Conservation (phyloP, 2,113 vertebrate species). For the Apodemus sylvaticus region DNA sequence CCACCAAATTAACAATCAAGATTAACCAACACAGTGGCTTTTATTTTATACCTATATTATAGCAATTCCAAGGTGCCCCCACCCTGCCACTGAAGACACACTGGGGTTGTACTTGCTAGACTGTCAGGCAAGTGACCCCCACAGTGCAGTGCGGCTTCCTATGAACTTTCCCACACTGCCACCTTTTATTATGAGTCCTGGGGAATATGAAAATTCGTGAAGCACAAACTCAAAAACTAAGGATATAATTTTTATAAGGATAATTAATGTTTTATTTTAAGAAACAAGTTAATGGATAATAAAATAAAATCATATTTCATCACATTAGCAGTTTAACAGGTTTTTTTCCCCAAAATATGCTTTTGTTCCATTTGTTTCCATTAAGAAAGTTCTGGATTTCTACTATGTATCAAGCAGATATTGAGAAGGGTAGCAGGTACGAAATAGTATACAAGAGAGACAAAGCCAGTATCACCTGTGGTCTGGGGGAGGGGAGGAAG, state of each 20-base stretch:
- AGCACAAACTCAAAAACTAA: neutral
- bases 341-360: neutral
- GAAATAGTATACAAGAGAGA: neutral
- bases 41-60: neutral
- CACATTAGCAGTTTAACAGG: neutral
- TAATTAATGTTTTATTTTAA: slow-evolving; percentile 1
- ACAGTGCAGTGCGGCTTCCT: neutral
- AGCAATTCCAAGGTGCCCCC: neutral
- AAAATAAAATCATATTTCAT: neutral
- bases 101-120: neutral
- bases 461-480: neutral
- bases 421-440: neutral
- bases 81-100: neutral
- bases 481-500: neutral
- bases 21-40: neutral
- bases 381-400: neutral
- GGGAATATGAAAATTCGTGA: neutral
- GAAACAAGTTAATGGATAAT: neutral
- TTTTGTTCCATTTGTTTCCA: neutral
- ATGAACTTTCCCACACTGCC: neutral
- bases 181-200: neutral
- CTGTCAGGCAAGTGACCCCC: neutral
- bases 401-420: neutral
- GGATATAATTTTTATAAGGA: neutral
- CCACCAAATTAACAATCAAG: neutral